Evolutionary conservation across 2,113 vertebrate genomes (phyloP), one percentile per base, ranked within the genome.

Genomic region (Microcebus tavaratra): DNA sequence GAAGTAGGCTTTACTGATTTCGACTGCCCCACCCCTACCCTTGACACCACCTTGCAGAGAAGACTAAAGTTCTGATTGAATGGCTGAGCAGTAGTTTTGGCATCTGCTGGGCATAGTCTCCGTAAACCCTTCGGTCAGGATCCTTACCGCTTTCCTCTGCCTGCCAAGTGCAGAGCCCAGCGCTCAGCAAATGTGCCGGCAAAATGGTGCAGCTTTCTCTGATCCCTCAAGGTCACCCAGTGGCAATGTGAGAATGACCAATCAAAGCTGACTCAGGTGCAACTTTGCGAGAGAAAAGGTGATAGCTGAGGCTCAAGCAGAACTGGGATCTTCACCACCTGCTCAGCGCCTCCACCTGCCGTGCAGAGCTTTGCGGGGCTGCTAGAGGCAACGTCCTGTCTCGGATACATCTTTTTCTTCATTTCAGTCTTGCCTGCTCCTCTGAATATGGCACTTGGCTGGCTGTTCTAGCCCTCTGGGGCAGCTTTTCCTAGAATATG

Each of bases 171-270:
- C 80, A 76, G 53, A 79, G 79, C 48, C 34, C 36, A 4, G 45
- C 18, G 0, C 7, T 34, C 50, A 8, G 59, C 55, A 67, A 17
- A 15, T 0, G 5, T 20, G 12, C n/a, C 27, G 23, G 5, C 6
- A 4, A 88, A 57, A 31, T 0, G 42, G 31, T 48, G 45, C n/a
- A 6, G 18, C 83, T 85, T 53, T 75, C 78, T 73, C 21, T 2
- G 36, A 29, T 42, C 48, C 31, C 50, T 87, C 92, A 88, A 93
- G 90, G 92, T 93, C 90, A 76, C 87, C 5, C 21, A 0, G 18
- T 8, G 42, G 27, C 70, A 50, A 79, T 48, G 79, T 59, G 68
- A 93, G 45, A 90, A 90, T 18, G 6, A 45, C 48, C 25, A 17
- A 12, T 53, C 6, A 18, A 36, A 42, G 72, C 21, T 1, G 2